A percentile compares a stretch with the other conserved stretches of the same genome.
phyloP scores from a whole-genome alignment of 2,888 invertebrate genomes.

The Chesias legatella region DNA sequence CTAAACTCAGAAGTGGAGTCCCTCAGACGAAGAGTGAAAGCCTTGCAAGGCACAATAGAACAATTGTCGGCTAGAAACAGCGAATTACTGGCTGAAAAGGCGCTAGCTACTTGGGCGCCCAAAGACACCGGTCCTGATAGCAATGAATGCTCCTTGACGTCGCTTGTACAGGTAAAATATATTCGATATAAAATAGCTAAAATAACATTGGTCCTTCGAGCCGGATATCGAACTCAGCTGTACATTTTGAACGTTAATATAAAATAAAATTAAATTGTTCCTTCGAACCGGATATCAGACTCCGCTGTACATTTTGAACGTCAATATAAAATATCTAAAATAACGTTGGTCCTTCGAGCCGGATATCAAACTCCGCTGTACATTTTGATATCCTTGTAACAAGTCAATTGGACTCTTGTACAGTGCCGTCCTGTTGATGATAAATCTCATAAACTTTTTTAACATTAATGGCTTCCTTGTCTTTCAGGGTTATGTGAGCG shows the following conservation, averaged over 20 bases:
- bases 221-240: no score
- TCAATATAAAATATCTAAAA: no score
- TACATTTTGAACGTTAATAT: no score
- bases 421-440: neutral
- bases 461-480: constrained; percentile 42
- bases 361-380: no score
- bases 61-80: constrained; percentile 90
- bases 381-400: no score
- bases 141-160: constrained; percentile 64
- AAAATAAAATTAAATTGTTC: no score
- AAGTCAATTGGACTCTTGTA: no score
- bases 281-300: neutral
- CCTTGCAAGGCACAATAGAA: constrained; percentile 96
- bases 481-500: constrained; percentile 88
- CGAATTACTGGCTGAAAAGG: constrained; percentile 89
- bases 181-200: no score
- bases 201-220: no score
- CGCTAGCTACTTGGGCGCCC: constrained; percentile 82
- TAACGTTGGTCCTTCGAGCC: no score
- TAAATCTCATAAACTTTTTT: neutral
- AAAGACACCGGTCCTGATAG: constrained; percentile 62
- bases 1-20: constrained; percentile 93
- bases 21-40: constrained; percentile 92
- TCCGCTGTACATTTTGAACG: no score
- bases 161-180: constrained; percentile 74